Base-by-base conservation (phyloP, 2,888 invertebrate genomes). In the Napeogenes sylphis region DNA sequence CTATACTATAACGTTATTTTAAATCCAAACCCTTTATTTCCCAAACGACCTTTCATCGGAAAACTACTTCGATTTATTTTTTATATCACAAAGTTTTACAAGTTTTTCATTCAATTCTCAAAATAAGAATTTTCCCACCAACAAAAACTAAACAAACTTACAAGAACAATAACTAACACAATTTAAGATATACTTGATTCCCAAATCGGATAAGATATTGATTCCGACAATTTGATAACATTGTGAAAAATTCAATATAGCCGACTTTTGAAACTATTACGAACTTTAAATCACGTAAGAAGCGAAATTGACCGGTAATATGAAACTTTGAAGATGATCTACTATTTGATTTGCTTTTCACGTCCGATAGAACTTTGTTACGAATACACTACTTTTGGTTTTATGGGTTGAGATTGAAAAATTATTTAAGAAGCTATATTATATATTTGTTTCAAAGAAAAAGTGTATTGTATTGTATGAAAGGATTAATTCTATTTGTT, bases 201-300 rank as follows among this genome's bases (percentile, higher is more conserved):
- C 30, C 30, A 30, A 30, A 30, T 51, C 30, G 30, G 30, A 51
- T 2, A 30, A 8, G n/a, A 47, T 47, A 47, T 47, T 6, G 21
- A 10, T 51, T 51, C 51, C 10, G 8, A 51, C 30, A 30, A 51
- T 30, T 14, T 21, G 30, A 51, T n/a, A 30, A n/a, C 2, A 51
- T 30, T 30, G 12, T 30, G 51, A 51, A 30, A 21, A 30, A 51
- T 51, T 51, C 30, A 21, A 51, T 51, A 51, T 21, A 51, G 10
- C 42, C 42, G 51, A 51, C 51, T 51, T 51, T 51, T n/a, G 4
- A 51, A 51, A 51, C 51, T 51, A 8, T 51, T 30, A 30, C 30
- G 51, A 51, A 51, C 51, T 51, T 51, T 51, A 51, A 51, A 51
- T 51, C 30, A 30, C 30, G 30, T 51, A 51, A 51, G 51, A 51